These are phyloP conservation scores for Apocrypta bakeri DNA, from an alignment of 1,140 invertebrate species.

Conservation along the genomic window DNA sequence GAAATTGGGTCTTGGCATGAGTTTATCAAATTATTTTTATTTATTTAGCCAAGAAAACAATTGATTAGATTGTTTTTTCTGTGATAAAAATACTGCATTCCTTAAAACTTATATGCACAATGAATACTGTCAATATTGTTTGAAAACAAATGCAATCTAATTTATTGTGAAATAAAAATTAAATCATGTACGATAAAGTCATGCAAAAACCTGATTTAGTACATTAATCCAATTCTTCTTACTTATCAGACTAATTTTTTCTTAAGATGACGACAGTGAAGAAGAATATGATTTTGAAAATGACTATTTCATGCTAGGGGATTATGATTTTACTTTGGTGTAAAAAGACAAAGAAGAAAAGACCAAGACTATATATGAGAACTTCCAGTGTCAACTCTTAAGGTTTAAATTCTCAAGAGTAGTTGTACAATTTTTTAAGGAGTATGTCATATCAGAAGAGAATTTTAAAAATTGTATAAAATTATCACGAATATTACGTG, in stretches of 20 bases:
- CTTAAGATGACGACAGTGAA: conserved; percentile 49
- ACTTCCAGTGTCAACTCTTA: not conserved
- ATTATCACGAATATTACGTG: conserved; percentile 30
- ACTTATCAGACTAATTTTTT: conserved; percentile 16
- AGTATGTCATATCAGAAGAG: not conserved
- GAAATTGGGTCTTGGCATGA: too few species aligned
- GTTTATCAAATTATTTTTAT: too few species aligned
- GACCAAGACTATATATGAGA: conserved; percentile 1
- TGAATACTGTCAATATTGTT: too few species aligned
- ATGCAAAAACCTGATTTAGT: not conserved
- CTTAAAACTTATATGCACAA: conserved; percentile 3
- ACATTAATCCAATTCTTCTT: not conserved
- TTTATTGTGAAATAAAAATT: not conserved
- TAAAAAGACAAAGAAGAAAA: conserved; percentile 50
- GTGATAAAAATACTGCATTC: not conserved
- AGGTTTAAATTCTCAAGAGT: not conserved
- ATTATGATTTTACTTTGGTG: conserved; percentile 63
- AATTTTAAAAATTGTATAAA: not conserved
- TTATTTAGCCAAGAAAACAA: too few species aligned
- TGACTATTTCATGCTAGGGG: conserved; percentile 60
- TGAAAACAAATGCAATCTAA: too few species aligned
- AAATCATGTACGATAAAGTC: not conserved
- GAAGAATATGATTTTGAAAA: conserved; percentile 53
- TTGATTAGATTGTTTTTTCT: conserved; percentile 8
- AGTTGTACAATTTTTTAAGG: conserved; percentile 11